phyloP scores from a whole-genome alignment of 2,113 vertebrate genomes.

The Oriolus oriolus region DNA sequence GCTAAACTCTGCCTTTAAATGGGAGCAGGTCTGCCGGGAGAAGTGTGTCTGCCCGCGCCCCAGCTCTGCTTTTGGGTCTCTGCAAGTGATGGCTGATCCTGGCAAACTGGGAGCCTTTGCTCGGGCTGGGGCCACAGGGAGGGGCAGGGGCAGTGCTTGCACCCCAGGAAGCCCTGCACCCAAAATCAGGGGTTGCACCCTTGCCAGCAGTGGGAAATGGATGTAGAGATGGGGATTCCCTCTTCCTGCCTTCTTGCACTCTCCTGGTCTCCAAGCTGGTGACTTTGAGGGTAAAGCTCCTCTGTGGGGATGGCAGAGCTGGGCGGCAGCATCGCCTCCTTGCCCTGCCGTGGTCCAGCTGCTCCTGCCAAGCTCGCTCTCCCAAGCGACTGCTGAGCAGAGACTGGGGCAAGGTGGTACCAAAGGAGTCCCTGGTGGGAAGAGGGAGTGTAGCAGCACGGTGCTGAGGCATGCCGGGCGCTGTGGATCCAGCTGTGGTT shows the following conservation, averaged over 20 bases:
- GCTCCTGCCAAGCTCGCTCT: not conserved
- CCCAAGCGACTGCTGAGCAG: accelerated
- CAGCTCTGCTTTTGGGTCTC: not conserved
- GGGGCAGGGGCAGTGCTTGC: not conserved
- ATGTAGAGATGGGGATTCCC: not conserved
- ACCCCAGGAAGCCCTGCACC: not conserved
- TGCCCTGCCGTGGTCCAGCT: not conserved
- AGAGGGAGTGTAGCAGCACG: accelerated
- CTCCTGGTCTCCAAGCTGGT: not conserved
- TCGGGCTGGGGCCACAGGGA: not conserved
- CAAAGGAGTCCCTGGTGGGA: not conserved
- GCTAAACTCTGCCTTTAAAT: not conserved
- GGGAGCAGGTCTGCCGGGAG: not conserved
- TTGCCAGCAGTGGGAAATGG: not conserved
- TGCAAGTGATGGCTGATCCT: not conserved
- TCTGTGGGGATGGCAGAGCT: not conserved
- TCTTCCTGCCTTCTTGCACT: not conserved
- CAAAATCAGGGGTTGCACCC: not conserved
- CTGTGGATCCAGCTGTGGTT: not conserved
- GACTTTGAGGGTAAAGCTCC: not conserved
- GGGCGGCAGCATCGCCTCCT: not conserved
- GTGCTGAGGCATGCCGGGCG: accelerated
- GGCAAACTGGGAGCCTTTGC: not conserved
- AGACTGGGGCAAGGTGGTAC: not conserved
- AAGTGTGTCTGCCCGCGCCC: accelerated